phyloP scores from a whole-genome alignment of 2,797 vertebrate species.

The Hippoglossus hippoglossus region DNA sequence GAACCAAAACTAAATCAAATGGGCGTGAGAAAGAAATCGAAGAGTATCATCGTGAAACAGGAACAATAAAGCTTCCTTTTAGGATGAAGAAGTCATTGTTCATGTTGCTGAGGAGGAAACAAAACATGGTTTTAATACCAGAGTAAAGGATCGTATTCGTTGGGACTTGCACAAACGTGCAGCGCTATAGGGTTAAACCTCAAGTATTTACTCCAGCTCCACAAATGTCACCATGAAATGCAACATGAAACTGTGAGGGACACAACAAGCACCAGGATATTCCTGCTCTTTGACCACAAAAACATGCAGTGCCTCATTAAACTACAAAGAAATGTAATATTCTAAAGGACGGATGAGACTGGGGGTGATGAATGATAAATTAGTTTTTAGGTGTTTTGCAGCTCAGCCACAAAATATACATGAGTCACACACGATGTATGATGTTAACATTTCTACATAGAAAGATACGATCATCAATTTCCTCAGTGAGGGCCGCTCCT shows the following conservation, averaged over 20 bases:
- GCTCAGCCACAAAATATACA: background rate
- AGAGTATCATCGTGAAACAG: background rate
- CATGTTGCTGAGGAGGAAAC: no score
- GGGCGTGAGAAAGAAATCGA: no score
- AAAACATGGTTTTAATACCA: no score
- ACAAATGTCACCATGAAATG: background rate
- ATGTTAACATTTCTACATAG: constrained; percentile 27
- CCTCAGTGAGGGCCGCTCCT: background rate
- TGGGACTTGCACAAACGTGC: no score
- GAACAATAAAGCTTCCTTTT: background rate
- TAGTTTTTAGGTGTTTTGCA: background rate
- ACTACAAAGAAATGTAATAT: background rate
- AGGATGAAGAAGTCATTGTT: background rate
- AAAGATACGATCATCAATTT: no score
- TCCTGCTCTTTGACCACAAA: background rate
- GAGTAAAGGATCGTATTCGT: no score
- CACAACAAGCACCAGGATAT: background rate
- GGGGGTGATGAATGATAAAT: no score
- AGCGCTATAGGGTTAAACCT: no score
- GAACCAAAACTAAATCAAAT: background rate
- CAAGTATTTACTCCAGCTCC: no score
- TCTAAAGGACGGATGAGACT: background rate
- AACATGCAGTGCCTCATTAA: background rate
- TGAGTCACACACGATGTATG: background rate
- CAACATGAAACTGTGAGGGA: background rate